Conservation (phyloP, 2,888 invertebrate species). For the Escarpia spicata region DNA sequence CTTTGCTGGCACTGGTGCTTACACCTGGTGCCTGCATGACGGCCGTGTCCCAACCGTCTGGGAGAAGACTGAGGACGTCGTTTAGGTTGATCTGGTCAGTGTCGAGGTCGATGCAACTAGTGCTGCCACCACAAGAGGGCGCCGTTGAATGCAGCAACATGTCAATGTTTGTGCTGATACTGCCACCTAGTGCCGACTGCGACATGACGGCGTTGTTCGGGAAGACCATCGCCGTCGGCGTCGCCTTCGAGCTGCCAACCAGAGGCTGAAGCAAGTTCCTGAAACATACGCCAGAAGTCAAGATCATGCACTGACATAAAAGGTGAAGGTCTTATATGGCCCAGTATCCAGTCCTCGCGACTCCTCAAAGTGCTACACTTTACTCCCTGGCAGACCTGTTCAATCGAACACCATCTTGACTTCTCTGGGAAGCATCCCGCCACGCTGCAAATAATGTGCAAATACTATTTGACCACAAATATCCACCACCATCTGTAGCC, state of each 20-base stretch:
- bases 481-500: too few relatives aligned
- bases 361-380: too few relatives aligned
- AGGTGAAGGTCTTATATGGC: too few relatives aligned
- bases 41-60: constrained; percentile 14
- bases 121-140: neutral
- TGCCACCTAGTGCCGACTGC: neutral
- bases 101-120: neutral
- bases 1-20: neutral
- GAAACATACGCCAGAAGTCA: neutral
- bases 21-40: constrained; percentile 27
- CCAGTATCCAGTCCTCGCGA: too few relatives aligned
- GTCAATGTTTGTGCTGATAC: neutral
- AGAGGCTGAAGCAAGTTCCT: neutral
- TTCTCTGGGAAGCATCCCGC: too few relatives aligned
- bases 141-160: neutral
- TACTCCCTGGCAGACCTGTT: too few relatives aligned
- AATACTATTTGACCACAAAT: too few relatives aligned
- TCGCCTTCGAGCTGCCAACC: constrained; percentile 4
- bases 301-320: neutral
- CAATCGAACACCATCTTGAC: too few relatives aligned
- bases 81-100: constrained; percentile 33
- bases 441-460: too few relatives aligned
- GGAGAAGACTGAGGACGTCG: constrained; percentile 37
- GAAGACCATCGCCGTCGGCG: constrained; percentile 24
- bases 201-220: constrained; percentile 20